A percentile compares a stretch with the other conserved stretches of the same genome.
Conservation (phyloP, 2,888 invertebrate species). For the Cheilosia impressa region DNA sequence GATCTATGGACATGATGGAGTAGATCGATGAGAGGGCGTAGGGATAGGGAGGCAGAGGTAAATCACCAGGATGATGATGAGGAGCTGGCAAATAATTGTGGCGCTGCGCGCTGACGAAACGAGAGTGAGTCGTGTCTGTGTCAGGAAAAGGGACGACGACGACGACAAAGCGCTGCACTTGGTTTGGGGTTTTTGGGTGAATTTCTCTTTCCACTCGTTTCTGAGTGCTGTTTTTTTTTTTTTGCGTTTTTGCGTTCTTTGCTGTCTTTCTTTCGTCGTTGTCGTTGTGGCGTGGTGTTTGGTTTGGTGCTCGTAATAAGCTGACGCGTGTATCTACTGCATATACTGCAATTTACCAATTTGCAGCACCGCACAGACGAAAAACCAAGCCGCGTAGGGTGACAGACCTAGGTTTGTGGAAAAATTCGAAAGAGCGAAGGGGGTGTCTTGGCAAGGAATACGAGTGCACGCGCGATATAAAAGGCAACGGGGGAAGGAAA, state of each 20-base stretch:
- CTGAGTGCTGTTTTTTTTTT: constrained; percentile 22
- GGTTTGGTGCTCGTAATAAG: constrained; percentile 59
- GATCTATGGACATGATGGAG: constrained; percentile 21
- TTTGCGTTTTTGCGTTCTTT: background rate
- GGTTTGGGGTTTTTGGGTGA: constrained; percentile 75
- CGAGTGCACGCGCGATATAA: constrained; percentile 15
- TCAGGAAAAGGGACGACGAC: constrained; percentile 62
- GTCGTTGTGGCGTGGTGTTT: background rate
- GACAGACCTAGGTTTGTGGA: constrained; percentile 39
- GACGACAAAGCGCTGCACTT: constrained; percentile 43
- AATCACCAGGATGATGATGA: constrained; percentile 14
- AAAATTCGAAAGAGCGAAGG: background rate
- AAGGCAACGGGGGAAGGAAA: constrained; percentile 14
- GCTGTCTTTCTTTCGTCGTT: background rate
- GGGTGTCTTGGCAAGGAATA: constrained; percentile 35
- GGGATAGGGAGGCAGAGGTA: background rate
- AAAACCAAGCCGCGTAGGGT: constrained; percentile 44
- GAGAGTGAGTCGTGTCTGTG: constrained; percentile 72
- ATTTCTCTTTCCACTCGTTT: constrained; percentile 60
- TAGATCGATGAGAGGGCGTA: background rate
- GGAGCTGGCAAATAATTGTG: constrained; percentile 41
- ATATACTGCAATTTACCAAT: constrained; percentile 56
- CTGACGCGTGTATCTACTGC: constrained; percentile 33
- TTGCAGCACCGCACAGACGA: constrained; percentile 47
- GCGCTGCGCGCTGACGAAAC: constrained; percentile 46